Evolutionary conservation across 2,113 vertebrate species (phyloP), one percentile per base, ranked within the genome.

Genomic region (Chitala chitala): DNA sequence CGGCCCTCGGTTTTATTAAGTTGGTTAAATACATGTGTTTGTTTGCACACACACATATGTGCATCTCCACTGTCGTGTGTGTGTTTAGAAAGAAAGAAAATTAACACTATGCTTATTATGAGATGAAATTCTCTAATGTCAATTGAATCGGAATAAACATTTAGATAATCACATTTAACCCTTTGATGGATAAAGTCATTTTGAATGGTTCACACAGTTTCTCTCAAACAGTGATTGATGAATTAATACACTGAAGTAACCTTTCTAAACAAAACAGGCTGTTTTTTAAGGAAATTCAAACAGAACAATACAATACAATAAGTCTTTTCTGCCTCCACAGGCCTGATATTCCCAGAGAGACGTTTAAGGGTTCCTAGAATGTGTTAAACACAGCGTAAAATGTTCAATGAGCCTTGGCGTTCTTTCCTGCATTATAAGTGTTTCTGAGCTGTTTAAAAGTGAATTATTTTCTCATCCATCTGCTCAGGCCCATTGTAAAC

Each of bases 391-490:
- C 46, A 38, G 22, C 22, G 24, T 36, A 68, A 69, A 69, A 53
- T 17, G 29, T n/a, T 69, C 33, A 51, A 46, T 31, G 68, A 53
- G 68, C 29, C 22, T 51, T 6, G 44, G 26, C 48, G 31, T 53
- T 69, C 44, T 53, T 36, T 53, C 9, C 9, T 33, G 26, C 36
- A 10, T 50, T 50, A 26, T 51, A 31, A 40, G 44, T 3, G 22
- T 13, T 36, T 71, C 31, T 22, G 10, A 50, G 66, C 36, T 31
- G 13, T 55, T 69, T 69, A 69, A 54, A 71, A 71, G 29, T 54
- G 54, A 26, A 54, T 71, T 22, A 55, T 71, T 71, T 55, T 38
- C 69, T 51, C 31, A 55, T 71, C 69, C 51, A 71, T 71, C 51
- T 55, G 33, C 15, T 38, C 33, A 12, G 36, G n/a, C 12, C 31